Evolutionary conservation across 2,888 invertebrate genomes (phyloP).

Genomic region (Gymnoscelis rufifasciata): DNA sequence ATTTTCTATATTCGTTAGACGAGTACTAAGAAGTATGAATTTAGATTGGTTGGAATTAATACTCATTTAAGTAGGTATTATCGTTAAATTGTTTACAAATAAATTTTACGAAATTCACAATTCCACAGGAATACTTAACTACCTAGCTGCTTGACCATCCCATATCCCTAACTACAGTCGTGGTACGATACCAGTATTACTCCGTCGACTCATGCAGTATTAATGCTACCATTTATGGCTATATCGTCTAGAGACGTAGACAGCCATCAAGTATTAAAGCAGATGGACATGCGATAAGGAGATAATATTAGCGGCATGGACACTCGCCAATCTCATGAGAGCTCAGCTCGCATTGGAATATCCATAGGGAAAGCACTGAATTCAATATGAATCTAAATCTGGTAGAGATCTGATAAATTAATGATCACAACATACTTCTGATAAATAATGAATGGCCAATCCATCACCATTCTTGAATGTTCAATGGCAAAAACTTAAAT

Average conservation of each 20-base stretch:
- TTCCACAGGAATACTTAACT: no score
- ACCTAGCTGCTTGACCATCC: no score
- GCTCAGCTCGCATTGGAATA: conserved; percentile 7
- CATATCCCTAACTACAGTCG: no score
- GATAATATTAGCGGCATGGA: conserved; percentile 48
- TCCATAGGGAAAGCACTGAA: conserved; percentile 12
- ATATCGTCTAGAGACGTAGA: conserved; percentile 43
- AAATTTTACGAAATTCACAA: no score
- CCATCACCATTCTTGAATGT: neutral
- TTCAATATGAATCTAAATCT: conserved; percentile 11
- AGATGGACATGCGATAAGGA: conserved; percentile 38
- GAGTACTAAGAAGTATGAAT: no score
- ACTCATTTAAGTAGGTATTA: no score
- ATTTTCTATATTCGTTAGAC: no score
- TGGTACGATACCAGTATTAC: no score
- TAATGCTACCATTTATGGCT: neutral
- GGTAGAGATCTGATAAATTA: neutral
- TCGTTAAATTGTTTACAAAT: no score
- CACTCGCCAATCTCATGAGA: conserved; percentile 17
- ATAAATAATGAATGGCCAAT: neutral
- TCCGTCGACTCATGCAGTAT: neutral
- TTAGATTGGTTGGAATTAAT: no score
- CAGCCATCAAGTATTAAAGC: conserved; percentile 64
- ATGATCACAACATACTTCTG: neutral
- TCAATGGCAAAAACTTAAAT: conserved; percentile 8